A percentile compares a stretch with the other conserved stretches of the same genome.
These are phyloP conservation scores for Heliothis virescens DNA, from an alignment of 1,140 invertebrate genomes.

Conservation along the genomic window DNA sequence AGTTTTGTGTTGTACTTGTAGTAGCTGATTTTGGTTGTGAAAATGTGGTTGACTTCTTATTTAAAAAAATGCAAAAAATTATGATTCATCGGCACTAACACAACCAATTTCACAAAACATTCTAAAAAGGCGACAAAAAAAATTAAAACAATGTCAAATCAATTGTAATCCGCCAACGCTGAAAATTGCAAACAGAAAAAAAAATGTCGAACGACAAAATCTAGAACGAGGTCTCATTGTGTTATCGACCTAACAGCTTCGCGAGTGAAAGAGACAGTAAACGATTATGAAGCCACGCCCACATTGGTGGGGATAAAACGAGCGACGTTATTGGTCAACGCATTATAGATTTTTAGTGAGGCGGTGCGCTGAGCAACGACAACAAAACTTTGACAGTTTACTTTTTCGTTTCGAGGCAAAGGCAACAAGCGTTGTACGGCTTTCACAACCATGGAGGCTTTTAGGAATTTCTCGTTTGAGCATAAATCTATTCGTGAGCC, in stretches of 20 bases:
- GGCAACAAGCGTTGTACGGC: conserved; percentile 37
- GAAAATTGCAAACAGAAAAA: neutral
- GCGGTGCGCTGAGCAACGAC: conserved; percentile 59
- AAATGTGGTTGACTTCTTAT: too few species aligned
- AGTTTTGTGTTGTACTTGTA: too few species aligned
- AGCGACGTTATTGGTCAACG: conserved; percentile 73
- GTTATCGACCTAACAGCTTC: conserved; percentile 64
- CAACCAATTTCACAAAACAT: conserved; percentile 28
- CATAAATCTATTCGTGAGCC: conserved; percentile 60
- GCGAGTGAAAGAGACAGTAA: conserved; percentile 71
- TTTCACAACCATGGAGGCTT: conserved; percentile 61
- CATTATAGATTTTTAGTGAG: conserved; percentile 83
- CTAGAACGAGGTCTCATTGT: conserved; percentile 58
- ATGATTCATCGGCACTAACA: neutral
- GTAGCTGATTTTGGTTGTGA: too few species aligned
- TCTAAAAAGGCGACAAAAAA: neutral
- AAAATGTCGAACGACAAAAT: conserved; percentile 17
- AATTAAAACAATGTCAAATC: conserved; percentile 34
- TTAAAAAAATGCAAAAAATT: neutral
- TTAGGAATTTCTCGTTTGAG: conserved; percentile 61
- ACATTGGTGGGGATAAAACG: conserved; percentile 72
- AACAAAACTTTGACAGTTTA: conserved; percentile 72
- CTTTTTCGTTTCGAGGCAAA: conserved; percentile 64
- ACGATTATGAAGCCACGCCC: conserved; percentile 70
- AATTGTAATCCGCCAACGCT: conserved; percentile 40